Conservation (phyloP, 2,888 invertebrate species). For the Bedellia somnulentella region DNA sequence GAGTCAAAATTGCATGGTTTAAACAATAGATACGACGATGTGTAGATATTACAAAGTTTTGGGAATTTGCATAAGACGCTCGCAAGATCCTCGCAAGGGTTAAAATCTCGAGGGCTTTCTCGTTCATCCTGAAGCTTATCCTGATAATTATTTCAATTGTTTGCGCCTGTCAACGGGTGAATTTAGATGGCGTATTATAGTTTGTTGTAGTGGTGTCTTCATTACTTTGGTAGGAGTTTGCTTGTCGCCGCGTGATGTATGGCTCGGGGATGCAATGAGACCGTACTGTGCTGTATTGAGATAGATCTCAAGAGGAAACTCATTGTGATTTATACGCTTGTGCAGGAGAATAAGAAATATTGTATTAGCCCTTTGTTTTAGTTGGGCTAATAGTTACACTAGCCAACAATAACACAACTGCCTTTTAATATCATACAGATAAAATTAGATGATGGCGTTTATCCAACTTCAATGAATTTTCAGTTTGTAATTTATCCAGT, state of each 20-base stretch:
- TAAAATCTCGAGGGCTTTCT: slow-evolving; percentile 51
- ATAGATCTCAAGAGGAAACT: slow-evolving; percentile 25
- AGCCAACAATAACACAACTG: not conserved
- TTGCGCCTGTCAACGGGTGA: slow-evolving; percentile 57
- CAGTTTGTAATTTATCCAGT: no score
- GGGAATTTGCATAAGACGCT: slow-evolving; percentile 57
- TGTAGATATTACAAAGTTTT: slow-evolving; percentile 40
- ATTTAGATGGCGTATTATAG: slow-evolving; percentile 60
- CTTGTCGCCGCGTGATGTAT: slow-evolving; percentile 43
- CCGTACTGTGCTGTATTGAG: slow-evolving; percentile 20
- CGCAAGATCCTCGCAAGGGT: slow-evolving; percentile 50
- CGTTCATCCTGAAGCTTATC: slow-evolving; percentile 52
- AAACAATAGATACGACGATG: no score
- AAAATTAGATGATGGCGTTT: no score
- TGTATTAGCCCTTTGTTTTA: not conserved
- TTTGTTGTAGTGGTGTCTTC: slow-evolving; percentile 49
- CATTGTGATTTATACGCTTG: slow-evolving; percentile 10
- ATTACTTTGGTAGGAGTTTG: slow-evolving; percentile 26
- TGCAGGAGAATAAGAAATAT: slow-evolving; percentile 1
- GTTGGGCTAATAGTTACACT: no score
- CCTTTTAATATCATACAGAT: no score
- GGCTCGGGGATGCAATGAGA: slow-evolving; percentile 17
- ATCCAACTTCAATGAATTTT: no score
- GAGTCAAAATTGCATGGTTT: no score
- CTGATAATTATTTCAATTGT: slow-evolving; percentile 62